Evolutionary conservation across 92 coral and sea anemone genomes (phyloP), one percentile per base, ranked within the genome.

Genomic region (Palythoa grandiflora): DNA sequence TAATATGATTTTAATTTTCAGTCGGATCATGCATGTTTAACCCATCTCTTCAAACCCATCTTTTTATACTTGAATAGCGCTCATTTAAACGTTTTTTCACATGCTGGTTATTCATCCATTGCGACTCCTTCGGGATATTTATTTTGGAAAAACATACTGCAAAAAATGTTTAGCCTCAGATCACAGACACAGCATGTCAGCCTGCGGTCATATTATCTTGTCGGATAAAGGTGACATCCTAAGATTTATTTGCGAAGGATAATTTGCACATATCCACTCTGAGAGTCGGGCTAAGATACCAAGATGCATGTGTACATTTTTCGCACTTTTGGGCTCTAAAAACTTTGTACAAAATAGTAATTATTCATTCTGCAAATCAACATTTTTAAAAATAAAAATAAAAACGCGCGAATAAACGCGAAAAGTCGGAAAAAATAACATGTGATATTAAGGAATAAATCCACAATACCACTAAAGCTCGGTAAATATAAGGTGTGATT

Each of bases 71-170:
- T 61, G 73, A 61, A 60, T 44, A 17, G 84, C 17, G 44, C 54
- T 20, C 86, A 36, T 81, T 21, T 81, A 70, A 70, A 70, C 38
- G 47, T 13, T 54, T 68, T 28, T 19, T 48, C 40, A 55, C 74
- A n/a, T 17, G 54, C 6, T 44, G 37, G 60, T 60, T 11, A 17
- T 48, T 19, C 47, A 28, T 36, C 59, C 59, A 48, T 3, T 52
- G 14, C 75, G 73, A 38, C 63, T 63, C 74, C 85, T 61, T 14
- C 14, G 48, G 73, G 86, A 15, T 81, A 35, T 81, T 81, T 81
- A 81, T 66, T 81, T 79, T 81, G 9, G 75, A 81, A 12, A 53
- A 54, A 38, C 20, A 16, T 28, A 28, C 53, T 77, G 20, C 36
- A 77, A 35, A 20, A 54, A 54, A 17, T 40, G 75, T 28, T 81